Percentiles rank a stretch among this genome's conserved stretches.
Evolutionary conservation across 2,113 vertebrate genomes (phyloP).

Genomic region (Boleophthalmus pectinirostris): DNA sequence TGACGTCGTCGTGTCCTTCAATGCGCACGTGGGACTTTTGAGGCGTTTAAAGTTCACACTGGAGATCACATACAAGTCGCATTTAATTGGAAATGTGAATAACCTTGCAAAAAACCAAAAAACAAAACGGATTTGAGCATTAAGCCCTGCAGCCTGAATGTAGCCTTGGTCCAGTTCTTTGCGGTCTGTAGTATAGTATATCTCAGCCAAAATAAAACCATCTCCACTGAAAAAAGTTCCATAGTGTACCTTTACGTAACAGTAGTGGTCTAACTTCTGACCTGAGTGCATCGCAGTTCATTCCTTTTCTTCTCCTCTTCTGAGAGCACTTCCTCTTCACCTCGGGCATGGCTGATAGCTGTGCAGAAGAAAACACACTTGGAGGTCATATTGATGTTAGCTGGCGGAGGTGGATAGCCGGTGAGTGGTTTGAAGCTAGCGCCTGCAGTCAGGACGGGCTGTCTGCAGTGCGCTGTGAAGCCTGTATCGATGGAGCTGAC

Average conservation of each 20-base stretch:
- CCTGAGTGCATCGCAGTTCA: neutral
- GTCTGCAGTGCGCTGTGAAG: slow-evolving; percentile 64
- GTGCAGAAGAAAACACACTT: slow-evolving; percentile 33
- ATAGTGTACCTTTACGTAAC: neutral
- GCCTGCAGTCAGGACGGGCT: slow-evolving; percentile 46
- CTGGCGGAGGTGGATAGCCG: slow-evolving; percentile 49
- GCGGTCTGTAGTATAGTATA: too few relatives aligned
- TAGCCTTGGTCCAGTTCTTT: too few relatives aligned
- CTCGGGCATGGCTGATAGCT: slow-evolving; percentile 35
- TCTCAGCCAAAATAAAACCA: too few relatives aligned
- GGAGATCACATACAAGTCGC: too few relatives aligned
- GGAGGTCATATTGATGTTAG: slow-evolving; percentile 51
- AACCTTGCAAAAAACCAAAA: too few relatives aligned
- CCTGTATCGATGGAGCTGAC: slow-evolving; percentile 68
- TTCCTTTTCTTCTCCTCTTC: neutral
- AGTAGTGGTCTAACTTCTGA: neutral
- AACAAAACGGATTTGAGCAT: too few relatives aligned
- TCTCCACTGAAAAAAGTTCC: neutral
- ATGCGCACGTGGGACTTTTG: too few relatives aligned
- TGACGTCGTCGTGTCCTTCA: too few relatives aligned
- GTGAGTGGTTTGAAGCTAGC: slow-evolving; percentile 45
- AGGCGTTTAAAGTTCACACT: too few relatives aligned
- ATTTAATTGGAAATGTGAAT: too few relatives aligned
- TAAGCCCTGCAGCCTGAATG: too few relatives aligned
- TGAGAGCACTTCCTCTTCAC: slow-evolving; percentile 6